These are phyloP conservation scores for Diglossa brunneiventris DNA, from an alignment of 2,113 vertebrate species.

Conservation along the genomic window DNA sequence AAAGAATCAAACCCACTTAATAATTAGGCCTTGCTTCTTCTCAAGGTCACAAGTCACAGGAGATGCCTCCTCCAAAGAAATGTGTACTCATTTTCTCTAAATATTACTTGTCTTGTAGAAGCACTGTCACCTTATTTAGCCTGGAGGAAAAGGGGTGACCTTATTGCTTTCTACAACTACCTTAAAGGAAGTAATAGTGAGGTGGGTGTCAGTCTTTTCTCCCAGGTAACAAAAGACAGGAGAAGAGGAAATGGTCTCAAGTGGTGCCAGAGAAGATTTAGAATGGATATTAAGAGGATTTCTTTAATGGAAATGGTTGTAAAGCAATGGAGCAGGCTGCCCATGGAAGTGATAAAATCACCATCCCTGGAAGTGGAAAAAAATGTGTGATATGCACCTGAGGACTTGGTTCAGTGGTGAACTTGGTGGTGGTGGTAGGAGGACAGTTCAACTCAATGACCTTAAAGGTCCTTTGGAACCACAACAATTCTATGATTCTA, in stretches of 20 bases:
- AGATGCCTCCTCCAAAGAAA: not conserved
- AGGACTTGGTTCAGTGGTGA: not conserved
- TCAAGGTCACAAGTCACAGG: not conserved
- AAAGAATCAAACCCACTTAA: not conserved
- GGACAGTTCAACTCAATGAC: not conserved
- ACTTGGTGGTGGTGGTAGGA: too few species aligned
- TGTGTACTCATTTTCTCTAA: not conserved
- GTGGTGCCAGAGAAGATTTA: not conserved
- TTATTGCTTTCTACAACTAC: not conserved
- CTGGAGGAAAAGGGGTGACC: not conserved
- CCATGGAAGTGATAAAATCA: not conserved
- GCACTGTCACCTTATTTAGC: not conserved
- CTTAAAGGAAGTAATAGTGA: not conserved
- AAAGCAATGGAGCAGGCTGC: not conserved
- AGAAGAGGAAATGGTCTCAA: not conserved
- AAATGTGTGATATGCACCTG: not conserved
- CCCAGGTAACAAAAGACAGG: not conserved
- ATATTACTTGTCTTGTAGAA: not conserved
- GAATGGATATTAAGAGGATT: not conserved
- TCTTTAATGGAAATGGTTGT: not conserved
- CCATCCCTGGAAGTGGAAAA: not conserved
- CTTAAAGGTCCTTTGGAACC: not conserved
- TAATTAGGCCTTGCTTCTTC: not conserved
- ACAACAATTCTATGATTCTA: rapidly evolving
- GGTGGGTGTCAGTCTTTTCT: not conserved